A percentile compares a stretch with the other conserved stretches of the same genome.
phyloP scores from a whole-genome alignment of 2,797 vertebrate genomes.

The Cynopterus sphinx region DNA sequence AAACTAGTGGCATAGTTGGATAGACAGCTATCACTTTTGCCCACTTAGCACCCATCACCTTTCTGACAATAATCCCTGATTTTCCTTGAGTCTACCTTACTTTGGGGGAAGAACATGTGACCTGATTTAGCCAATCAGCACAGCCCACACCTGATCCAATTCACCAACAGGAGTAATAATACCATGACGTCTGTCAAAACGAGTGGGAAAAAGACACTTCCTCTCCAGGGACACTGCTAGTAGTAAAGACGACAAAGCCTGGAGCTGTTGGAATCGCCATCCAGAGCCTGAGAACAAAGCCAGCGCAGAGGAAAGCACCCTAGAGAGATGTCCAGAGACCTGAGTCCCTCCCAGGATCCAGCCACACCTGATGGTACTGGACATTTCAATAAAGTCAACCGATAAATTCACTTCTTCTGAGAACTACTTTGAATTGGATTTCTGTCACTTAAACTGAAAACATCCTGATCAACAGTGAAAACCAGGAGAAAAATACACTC shows the following conservation, averaged over 20 bases:
- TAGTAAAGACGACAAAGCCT: neutral
- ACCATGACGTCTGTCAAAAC: neutral
- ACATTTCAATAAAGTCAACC: neutral
- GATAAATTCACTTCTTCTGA: neutral
- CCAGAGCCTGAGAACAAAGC: neutral
- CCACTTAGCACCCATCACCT: neutral
- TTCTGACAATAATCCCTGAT: neutral
- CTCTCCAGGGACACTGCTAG: neutral
- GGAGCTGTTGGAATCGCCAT: neutral
- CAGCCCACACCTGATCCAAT: neutral
- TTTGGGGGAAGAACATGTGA: neutral
- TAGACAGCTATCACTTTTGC: neutral
- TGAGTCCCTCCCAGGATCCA: neutral
- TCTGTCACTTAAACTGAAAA: neutral
- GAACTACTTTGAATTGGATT: neutral
- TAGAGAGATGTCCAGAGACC: neutral
- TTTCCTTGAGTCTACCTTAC: neutral
- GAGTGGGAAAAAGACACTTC: neutral
- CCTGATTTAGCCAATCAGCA: neutral
- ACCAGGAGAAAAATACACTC: neutral
- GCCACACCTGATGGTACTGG: neutral
- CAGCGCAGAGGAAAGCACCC: neutral
- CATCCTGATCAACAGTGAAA: neutral
- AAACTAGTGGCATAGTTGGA: neutral
- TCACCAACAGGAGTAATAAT: neutral